These are phyloP conservation scores for Melanostigma gelatinosum DNA, from an alignment of 2,113 vertebrate species.

Conservation along the genomic window DNA sequence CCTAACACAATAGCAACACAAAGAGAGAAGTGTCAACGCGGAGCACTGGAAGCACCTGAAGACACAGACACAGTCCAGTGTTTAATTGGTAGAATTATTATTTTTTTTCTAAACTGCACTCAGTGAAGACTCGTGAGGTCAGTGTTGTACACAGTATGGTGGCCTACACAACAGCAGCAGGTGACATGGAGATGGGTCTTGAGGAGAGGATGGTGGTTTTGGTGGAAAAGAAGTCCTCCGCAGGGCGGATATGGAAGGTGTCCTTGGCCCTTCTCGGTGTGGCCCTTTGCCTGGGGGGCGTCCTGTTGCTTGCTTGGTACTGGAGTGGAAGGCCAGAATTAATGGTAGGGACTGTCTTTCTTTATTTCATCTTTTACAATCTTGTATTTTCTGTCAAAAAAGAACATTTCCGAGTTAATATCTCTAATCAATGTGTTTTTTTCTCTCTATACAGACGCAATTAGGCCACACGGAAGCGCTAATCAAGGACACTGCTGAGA, in stretches of 20 bases:
- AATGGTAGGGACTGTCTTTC: constrained; percentile 47
- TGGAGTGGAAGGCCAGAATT: constrained; percentile 32
- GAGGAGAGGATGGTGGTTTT: constrained; percentile 55
- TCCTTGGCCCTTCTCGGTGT: constrained; percentile 21
- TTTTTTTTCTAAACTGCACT: neutral
- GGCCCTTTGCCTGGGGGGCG: constrained; percentile 54
- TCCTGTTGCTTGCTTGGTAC: constrained; percentile 58
- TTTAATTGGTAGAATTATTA: neutral
- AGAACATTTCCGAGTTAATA: fast-evolving
- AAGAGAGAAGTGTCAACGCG: constrained; percentile 29
- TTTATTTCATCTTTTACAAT: neutral
- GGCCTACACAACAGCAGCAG: constrained; percentile 59
- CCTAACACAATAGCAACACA: constrained; percentile 53
- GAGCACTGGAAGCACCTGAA: constrained; percentile 6
- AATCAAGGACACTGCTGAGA: neutral
- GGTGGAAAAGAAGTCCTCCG: constrained; percentile 62
- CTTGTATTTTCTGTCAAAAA: neutral
- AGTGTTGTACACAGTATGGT: constrained; percentile 55
- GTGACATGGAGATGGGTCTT: constrained; percentile 66
- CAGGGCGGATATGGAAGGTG: constrained; percentile 62
- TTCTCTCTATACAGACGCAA: constrained; percentile 13
- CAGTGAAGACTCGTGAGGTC: neutral
- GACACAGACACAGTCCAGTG: neutral
- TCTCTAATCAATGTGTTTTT: constrained; percentile 14
- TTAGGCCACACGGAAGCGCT: constrained; percentile 30